Evolutionary conservation across 2,797 vertebrate genomes (phyloP).

Genomic region (Jordanella pulchra): DNA sequence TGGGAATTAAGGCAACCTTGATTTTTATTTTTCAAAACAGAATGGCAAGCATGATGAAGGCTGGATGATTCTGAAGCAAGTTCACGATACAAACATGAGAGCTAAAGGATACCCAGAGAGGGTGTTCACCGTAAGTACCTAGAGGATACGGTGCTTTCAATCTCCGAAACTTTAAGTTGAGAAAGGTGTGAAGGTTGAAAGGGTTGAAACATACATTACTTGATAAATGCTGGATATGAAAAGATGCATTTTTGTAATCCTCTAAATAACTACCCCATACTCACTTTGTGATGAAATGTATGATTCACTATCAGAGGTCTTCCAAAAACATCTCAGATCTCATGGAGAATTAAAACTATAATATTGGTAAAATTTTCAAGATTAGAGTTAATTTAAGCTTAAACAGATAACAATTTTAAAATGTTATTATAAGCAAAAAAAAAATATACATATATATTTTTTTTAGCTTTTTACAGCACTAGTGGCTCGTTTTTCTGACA

Average conservation of each 20-base stretch:
- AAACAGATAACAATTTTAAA: too few species aligned
- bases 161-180: neutral
- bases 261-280: neutral
- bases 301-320: neutral
- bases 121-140: slow-evolving; percentile 90
- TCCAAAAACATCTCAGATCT: neutral
- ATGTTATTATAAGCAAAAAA: too few species aligned
- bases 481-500: too few species aligned
- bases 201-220: neutral
- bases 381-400: too few species aligned
- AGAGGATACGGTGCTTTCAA: neutral
- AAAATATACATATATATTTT: too few species aligned
- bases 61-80: slow-evolving; percentile 98
- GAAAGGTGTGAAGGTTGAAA: neutral
- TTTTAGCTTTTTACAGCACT: too few species aligned
- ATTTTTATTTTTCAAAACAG: slow-evolving; percentile 66
- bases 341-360: too few species aligned
- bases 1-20: neutral
- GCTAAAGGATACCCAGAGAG: slow-evolving; percentile 93
- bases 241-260: neutral
- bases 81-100: slow-evolving; percentile 97
- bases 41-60: slow-evolving; percentile 97
- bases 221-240: neutral
- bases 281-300: neutral
- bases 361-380: too few species aligned